A percentile compares a stretch with the other conserved stretches of the same genome.
phyloP scores from a whole-genome alignment of 2,113 vertebrate genomes.

The Azemiops feae region DNA sequence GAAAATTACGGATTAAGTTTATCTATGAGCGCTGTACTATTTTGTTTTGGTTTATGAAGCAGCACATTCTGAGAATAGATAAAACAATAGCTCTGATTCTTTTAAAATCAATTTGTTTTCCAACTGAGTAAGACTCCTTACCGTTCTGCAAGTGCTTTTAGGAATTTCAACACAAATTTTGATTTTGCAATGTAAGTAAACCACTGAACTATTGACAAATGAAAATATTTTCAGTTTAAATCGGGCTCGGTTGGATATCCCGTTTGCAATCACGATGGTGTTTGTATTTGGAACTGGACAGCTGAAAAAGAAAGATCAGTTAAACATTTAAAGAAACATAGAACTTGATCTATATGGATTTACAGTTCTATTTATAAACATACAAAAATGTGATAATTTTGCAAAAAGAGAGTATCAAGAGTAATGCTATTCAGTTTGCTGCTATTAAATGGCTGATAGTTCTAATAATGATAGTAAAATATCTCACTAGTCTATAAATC shows the following conservation, averaged over 20 bases:
- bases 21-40: neutral
- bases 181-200: slow-evolving; percentile 87
- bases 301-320: slow-evolving; percentile 61
- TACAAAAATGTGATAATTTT: neutral
- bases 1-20: neutral
- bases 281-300: slow-evolving; percentile 72
- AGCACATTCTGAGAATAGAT: neutral
- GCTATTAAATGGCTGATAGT: neutral
- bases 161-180: slow-evolving; percentile 76
- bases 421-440: neutral
- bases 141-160: slow-evolving; percentile 72
- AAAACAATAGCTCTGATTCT: neutral
- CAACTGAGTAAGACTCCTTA: slow-evolving; percentile 57
- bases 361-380: neutral
- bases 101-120: neutral
- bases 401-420: neutral
- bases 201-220: slow-evolving; percentile 74
- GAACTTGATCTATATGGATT: neutral
- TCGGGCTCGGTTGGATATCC: slow-evolving; percentile 78
- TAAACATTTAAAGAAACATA: neutral
- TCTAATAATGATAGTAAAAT: neutral
- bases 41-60: neutral
- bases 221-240: slow-evolving; percentile 84
- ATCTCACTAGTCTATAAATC: neutral
- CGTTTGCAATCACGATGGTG: slow-evolving; percentile 81